A percentile compares a stretch with the other conserved stretches of the same genome.
Evolutionary conservation across 2,888 invertebrate genomes (phyloP).

Genomic region (Agrotis puta): DNA sequence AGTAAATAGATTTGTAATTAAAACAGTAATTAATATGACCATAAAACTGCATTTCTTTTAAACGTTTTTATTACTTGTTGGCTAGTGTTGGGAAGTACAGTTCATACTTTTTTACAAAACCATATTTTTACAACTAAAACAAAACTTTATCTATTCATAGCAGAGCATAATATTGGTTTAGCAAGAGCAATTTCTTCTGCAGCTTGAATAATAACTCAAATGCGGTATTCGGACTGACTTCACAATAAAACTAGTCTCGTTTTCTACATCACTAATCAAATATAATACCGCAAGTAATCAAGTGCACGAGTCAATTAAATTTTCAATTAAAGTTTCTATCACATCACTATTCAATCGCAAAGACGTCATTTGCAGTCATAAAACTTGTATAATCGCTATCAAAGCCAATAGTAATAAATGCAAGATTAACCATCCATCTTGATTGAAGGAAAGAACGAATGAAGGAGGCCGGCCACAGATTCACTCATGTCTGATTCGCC

Average conservation of each 20-base stretch:
- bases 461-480: conserved; percentile 40
- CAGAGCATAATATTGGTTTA: conserved; percentile 7
- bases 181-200: conserved; percentile 11
- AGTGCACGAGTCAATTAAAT: conserved; percentile 65
- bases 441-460: conserved; percentile 74
- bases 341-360: conserved; percentile 60
- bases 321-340: conserved; percentile 70
- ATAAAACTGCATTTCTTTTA: conserved; percentile 50
- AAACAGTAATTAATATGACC: conserved; percentile 54
- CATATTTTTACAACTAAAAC: neutral
- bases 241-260: conserved; percentile 32
- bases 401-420: conserved; percentile 84
- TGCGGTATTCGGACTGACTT: conserved; percentile 43
- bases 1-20: conserved; percentile 54
- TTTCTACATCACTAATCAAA: conserved; percentile 53
- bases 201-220: conserved; percentile 24
- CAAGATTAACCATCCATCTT: conserved; percentile 82
- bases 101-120: conserved; percentile 33
- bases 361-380: conserved; percentile 69
- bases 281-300: conserved; percentile 54
- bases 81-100: conserved; percentile 31
- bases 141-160: neutral
- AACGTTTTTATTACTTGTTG: conserved; percentile 34
- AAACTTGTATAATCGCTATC: conserved; percentile 72
- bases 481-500: conserved; percentile 27